These are phyloP conservation scores for Epizoanthus illoricatus DNA, from an alignment of 92 coral and sea anemone genomes.

Conservation along the genomic window DNA sequence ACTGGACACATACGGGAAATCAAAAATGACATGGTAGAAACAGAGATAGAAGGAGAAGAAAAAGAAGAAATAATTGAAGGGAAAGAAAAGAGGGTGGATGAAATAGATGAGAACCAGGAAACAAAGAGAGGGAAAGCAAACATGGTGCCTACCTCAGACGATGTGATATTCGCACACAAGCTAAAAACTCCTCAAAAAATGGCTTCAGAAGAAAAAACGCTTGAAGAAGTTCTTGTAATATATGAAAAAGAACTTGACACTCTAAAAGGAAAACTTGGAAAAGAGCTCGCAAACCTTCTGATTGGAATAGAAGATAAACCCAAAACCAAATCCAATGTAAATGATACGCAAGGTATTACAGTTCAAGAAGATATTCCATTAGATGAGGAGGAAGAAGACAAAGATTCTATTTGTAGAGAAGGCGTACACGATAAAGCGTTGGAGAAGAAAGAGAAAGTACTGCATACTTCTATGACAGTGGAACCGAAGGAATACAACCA, in stretches of 20 bases:
- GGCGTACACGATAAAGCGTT: neutral
- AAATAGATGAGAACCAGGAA: neutral
- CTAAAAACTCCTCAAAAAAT: slow-evolving; percentile 57
- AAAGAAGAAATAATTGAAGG: neutral
- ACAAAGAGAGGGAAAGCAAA: too few relatives aligned
- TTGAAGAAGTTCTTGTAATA: slow-evolving; percentile 58
- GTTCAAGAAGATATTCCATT: neutral
- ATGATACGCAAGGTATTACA: neutral
- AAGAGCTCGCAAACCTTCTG: slow-evolving; percentile 36
- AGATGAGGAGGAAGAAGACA: neutral
- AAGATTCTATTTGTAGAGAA: neutral
- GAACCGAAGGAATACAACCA: neutral
- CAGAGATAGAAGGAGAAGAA: neutral
- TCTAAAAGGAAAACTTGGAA: slow-evolving; percentile 56
- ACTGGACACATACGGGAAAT: too few relatives aligned
- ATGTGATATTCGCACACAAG: neutral
- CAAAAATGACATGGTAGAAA: too few relatives aligned
- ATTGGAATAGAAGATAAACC: slow-evolving; percentile 3
- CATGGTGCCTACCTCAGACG: neutral
- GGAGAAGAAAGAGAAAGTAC: neutral
- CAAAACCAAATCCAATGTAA: neutral
- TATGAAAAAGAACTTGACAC: slow-evolving; percentile 62
- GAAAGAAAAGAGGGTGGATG: neutral
- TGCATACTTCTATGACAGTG: neutral
- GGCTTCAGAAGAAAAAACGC: slow-evolving; percentile 47